Percentiles rank a stretch among this genome's conserved stretches.
Conservation (phyloP, 2,797 vertebrate species). For the Platyrinchus mystaceus region DNA sequence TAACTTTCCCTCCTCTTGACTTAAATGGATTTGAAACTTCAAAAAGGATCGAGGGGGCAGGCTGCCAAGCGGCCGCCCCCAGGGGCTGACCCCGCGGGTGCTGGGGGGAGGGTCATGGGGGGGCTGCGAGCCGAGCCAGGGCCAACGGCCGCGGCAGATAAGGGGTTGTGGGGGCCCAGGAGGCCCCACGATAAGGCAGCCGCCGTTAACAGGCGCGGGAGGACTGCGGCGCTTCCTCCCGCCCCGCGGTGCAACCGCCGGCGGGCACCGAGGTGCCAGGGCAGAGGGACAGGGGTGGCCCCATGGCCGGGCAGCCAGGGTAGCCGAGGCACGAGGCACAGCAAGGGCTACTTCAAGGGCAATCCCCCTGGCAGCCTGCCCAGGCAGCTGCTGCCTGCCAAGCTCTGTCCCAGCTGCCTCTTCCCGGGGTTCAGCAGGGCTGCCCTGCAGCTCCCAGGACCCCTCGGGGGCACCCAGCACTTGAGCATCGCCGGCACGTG, state of each 20-base stretch:
- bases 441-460: background rate
- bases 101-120: background rate
- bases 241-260: background rate
- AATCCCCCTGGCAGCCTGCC: slow-evolving; percentile 1
- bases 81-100: background rate
- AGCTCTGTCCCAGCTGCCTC: background rate
- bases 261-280: background rate
- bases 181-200: background rate
- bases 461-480: fast-evolving
- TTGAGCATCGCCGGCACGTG: fast-evolving
- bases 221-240: slow-evolving; percentile 3
- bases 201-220: background rate
- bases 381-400: fast-evolving
- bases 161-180: background rate
- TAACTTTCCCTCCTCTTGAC: slow-evolving; percentile 71
- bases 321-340: background rate
- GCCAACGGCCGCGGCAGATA: slow-evolving; percentile 25
- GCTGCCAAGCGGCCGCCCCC: slow-evolving; percentile 13
- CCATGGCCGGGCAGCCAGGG: background rate
- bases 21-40: slow-evolving; percentile 71
- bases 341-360: slow-evolving; percentile 16
- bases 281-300: fast-evolving
- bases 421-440: fast-evolving
- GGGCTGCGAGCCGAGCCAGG: background rate
- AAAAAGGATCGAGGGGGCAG: slow-evolving; percentile 45